Percentiles rank a stretch among this genome's conserved stretches.
Evolutionary conservation across 2,113 vertebrate genomes (phyloP).

Genomic region (Pelmatolapia mariae): DNA sequence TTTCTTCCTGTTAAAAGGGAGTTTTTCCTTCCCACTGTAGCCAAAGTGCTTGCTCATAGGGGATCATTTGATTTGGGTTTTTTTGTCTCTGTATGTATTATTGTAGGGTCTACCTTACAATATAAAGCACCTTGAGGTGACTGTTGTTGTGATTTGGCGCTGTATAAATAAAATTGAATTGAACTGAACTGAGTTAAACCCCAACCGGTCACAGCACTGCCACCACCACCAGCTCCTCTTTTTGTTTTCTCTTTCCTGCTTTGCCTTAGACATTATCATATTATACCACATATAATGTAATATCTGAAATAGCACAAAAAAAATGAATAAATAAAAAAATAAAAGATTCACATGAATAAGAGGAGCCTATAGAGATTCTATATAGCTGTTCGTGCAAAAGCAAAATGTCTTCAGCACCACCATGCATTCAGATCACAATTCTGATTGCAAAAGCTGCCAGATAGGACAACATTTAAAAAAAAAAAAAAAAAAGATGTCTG

Average conservation of each 20-base stretch:
- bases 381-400: background rate
- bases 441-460: background rate
- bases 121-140: background rate
- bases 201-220: background rate
- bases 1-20: background rate
- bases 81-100: rapidly evolving
- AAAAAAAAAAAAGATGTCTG: background rate
- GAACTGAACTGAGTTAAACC: background rate
- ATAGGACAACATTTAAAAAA: rapidly evolving
- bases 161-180: rapidly evolving
- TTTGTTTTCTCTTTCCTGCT: rapidly evolving
- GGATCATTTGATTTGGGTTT: rapidly evolving
- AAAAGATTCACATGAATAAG: background rate
- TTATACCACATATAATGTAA: background rate
- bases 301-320: background rate
- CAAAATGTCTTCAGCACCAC: background rate
- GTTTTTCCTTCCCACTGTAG: background rate
- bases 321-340: background rate
- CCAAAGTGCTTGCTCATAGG: background rate
- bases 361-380: background rate
- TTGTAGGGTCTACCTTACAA: background rate
- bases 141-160: background rate
- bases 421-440: background rate
- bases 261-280: rapidly evolving
- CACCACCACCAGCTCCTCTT: background rate